These are phyloP conservation scores for Morus bassanus DNA, from an alignment of 2,797 vertebrate genomes.

Conservation along the genomic window DNA sequence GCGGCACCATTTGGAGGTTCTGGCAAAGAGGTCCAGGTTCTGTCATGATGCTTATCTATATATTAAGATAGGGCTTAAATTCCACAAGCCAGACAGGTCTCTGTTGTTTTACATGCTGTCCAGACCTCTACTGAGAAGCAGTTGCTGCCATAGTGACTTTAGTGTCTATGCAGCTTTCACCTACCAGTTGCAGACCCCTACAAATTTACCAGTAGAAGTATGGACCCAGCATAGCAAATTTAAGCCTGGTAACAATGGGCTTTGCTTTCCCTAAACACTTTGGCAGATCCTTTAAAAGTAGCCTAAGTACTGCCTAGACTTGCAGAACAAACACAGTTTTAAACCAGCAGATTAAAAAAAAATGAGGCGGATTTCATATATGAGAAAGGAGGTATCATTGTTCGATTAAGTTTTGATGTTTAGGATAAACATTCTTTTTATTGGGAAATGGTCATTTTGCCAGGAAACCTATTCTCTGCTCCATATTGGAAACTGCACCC, in stretches of 20 bases:
- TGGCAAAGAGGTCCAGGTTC: background rate
- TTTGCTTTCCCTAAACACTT: background rate
- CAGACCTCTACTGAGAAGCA: background rate
- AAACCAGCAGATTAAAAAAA: background rate
- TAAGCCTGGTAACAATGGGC: background rate
- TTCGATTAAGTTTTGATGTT: background rate
- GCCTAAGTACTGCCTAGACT: background rate
- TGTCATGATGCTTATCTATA: background rate
- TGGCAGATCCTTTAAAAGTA: background rate
- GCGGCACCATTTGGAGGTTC: background rate
- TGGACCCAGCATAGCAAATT: background rate
- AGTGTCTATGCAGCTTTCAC: background rate
- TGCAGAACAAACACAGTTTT: background rate
- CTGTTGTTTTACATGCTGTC: background rate
- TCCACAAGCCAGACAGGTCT: background rate
- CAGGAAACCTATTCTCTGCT: background rate
- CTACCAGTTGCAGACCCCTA: background rate
- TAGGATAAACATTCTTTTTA: background rate
- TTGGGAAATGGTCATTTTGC: background rate
- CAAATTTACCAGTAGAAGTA: background rate
- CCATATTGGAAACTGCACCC: background rate
- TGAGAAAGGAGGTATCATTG: background rate
- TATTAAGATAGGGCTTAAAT: background rate
- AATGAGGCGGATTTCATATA: accelerated
- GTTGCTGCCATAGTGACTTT: background rate